Percentiles rank a stretch among this genome's conserved stretches.
These are phyloP conservation scores for Syngnathus typhle DNA, from an alignment of 2,113 vertebrate genomes.

Conservation along the genomic window DNA sequence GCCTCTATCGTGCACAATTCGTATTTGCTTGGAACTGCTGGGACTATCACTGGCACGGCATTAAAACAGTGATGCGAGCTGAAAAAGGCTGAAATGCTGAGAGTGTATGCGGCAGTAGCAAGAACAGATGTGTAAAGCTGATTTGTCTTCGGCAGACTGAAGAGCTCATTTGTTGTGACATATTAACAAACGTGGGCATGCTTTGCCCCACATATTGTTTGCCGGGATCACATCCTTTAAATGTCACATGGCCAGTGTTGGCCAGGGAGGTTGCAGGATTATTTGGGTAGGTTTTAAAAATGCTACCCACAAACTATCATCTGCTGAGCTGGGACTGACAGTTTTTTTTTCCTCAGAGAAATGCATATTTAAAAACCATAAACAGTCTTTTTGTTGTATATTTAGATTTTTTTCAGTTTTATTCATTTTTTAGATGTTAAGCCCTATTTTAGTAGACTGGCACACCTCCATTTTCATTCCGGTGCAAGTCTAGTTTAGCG, in stretches of 20 bases:
- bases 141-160: slow-evolving; percentile 11
- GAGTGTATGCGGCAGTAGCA: background rate
- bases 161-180: slow-evolving; percentile 18
- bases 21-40: slow-evolving; percentile 1
- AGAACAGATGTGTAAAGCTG: slow-evolving; percentile 11
- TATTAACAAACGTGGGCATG: slow-evolving; percentile 12
- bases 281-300: slow-evolving; percentile 33
- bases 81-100: slow-evolving; percentile 5
- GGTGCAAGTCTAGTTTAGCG: too few relatives aligned
- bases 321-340: slow-evolving; percentile 11
- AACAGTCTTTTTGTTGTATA: background rate
- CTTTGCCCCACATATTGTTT: slow-evolving; percentile 20
- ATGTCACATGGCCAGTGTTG: slow-evolving; percentile 26
- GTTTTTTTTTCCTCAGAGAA: background rate
- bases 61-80: slow-evolving; percentile 2
- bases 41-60: slow-evolving; percentile 1
- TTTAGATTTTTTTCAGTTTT: too few relatives aligned
- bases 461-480: too few relatives aligned
- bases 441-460: background rate
- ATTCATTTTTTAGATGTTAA: too few relatives aligned
- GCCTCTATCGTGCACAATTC: background rate
- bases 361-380: slow-evolving; percentile 8
- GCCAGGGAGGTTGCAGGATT: slow-evolving; percentile 17
- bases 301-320: slow-evolving; percentile 19
- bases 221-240: slow-evolving; percentile 41